Percentiles rank a stretch among this genome's conserved stretches.
phyloP scores from a whole-genome alignment of 2,797 vertebrate species.

The Eospalax fontanierii region DNA sequence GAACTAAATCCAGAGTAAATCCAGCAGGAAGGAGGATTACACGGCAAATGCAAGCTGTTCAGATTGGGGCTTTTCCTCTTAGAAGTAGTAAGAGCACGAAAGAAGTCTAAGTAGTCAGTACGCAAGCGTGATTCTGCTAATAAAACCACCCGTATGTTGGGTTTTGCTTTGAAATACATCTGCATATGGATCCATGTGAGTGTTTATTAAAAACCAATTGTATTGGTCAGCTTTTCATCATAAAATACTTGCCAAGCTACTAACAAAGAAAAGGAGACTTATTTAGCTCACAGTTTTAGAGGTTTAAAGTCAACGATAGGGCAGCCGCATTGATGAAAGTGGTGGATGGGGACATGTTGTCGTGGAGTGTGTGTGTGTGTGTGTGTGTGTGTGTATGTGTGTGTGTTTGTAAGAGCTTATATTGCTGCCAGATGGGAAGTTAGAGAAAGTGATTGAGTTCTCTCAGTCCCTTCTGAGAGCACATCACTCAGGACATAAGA shows the following conservation, averaged over 20 bases:
- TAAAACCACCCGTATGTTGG: constrained; percentile 47
- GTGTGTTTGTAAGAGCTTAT: not conserved
- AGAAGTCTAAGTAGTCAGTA: constrained; percentile 10
- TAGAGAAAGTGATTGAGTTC: not conserved
- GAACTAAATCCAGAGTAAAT: constrained; percentile 78
- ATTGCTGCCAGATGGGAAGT: no score
- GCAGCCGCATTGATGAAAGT: not conserved
- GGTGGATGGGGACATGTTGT: not conserved
- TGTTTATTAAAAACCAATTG: not conserved
- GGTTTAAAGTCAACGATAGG: not conserved
- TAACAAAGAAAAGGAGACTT: not conserved
- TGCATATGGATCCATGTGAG: not conserved
- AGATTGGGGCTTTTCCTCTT: not conserved
- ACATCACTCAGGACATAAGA: not conserved
- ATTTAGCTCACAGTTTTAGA: not conserved
- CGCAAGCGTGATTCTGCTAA: not conserved
- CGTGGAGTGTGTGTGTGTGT: not conserved
- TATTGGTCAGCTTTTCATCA: not conserved
- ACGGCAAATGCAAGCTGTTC: constrained; percentile 61
- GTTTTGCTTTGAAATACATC: not conserved
- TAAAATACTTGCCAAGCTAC: not conserved
- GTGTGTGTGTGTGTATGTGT: not conserved
- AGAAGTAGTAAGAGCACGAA: constrained; percentile 59
- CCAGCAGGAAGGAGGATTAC: constrained; percentile 45
- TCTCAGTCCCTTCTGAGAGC: not conserved